A percentile compares a stretch with the other conserved stretches of the same genome.
Evolutionary conservation across 1,140 invertebrate genomes (phyloP).

Genomic region (Trissolcus basalis): DNA sequence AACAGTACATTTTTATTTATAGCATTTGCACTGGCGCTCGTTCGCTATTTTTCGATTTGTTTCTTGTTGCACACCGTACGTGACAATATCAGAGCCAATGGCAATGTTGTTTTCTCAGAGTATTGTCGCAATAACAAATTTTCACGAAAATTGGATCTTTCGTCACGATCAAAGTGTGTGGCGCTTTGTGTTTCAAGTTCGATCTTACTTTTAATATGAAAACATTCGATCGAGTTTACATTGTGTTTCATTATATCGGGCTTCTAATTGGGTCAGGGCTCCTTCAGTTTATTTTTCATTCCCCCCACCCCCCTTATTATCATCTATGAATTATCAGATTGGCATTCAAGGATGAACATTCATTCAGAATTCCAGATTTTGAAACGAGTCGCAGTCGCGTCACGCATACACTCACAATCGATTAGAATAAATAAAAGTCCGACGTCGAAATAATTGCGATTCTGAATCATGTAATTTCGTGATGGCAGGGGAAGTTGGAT

Average conservation of each 20-base stretch:
- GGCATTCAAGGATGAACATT: conserved; percentile 36
- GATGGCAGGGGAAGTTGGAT: too few relatives aligned
- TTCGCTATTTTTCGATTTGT: conserved; percentile 12
- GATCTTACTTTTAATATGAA: background rate
- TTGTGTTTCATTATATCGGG: conserved; percentile 6
- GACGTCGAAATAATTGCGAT: too few relatives aligned
- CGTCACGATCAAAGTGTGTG: too few relatives aligned
- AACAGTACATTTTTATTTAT: conserved; percentile 18
- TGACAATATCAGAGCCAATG: conserved; percentile 18
- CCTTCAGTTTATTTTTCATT: conserved; percentile 23
- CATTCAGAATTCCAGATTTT: conserved; percentile 30
- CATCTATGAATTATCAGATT: conserved; percentile 29
- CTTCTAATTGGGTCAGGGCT: conserved; percentile 44
- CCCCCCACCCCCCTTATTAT: conserved; percentile 4
- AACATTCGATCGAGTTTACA: background rate
- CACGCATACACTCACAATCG: too few relatives aligned
- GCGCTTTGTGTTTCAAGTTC: too few relatives aligned
- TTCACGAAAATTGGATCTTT: background rate
- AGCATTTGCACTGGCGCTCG: conserved; percentile 1
- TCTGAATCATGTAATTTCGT: too few relatives aligned
- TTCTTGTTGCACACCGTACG: conserved; percentile 6
- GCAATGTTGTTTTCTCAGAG: background rate
- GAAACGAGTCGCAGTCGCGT: conserved; percentile 16
- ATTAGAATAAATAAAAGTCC: background rate
- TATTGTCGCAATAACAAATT: background rate